Base-by-base conservation (phyloP, 1,140 invertebrate species). In the Oncopodura yosiiana region DNA sequence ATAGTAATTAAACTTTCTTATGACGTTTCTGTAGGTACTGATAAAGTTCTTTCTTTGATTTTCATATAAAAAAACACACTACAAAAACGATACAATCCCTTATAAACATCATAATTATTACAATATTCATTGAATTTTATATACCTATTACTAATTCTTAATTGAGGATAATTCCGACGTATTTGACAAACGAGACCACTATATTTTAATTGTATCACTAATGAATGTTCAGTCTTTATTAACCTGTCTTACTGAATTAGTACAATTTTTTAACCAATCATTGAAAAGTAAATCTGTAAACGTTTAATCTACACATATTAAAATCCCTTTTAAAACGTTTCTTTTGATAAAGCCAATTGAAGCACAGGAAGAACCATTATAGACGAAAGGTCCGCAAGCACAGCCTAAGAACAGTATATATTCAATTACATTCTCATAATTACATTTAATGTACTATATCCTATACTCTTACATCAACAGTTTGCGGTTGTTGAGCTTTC, bases 301-400 rank as follows among this genome's bases (percentile, higher is more conserved):
- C 29, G n/a, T 48, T 18, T 16, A 48, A 14, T 14, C 23, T 48
- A 30, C 29, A 30, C 29, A 29, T 29, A 8, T 9, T 34, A 34
- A 9, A 34, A 34, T 34, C 8, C n/a, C 8, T 34, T 9, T 54
- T 49, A 59, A 63, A 61, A 58, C 60, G 65, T 73, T 56, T 78
- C 74, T 66, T 73, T 78, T 41, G 78, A 72, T 3, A 85, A 69
- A 21, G 78, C 77, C 56, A 84, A 69, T 68, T 89, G 85, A 30
- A 90, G 70, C 1, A 90, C 71, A 11, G 92, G 87, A 68, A 94
- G 80, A 1, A 94, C 85, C 63, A 86, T 81, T 21, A 95, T 78
- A 0, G 89, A 91, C 4, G 89, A 92, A 41, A 95, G 71, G 69
- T 94, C 91, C 5, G 88, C 87, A 24, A 94, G 69, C 23, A 94